Evolutionary conservation across 2,113 vertebrate genomes (phyloP).

Genomic region (Pterocles orientalis): DNA sequence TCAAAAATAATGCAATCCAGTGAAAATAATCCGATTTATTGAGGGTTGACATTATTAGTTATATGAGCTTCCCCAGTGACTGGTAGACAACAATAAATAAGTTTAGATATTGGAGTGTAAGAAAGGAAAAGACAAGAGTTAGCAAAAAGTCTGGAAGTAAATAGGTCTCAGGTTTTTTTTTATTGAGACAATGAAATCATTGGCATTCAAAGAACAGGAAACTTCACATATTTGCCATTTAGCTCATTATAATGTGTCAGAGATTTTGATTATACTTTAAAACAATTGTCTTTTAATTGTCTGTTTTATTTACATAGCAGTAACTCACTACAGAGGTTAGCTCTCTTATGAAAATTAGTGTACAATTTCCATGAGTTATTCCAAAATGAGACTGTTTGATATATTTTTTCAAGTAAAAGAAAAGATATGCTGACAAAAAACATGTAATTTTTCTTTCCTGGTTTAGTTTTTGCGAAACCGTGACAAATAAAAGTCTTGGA

Average conservation of each 20-base stretch:
- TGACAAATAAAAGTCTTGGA: not conserved
- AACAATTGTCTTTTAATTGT: not conserved
- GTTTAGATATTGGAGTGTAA: not conserved
- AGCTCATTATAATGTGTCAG: not conserved
- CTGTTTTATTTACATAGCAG: not conserved
- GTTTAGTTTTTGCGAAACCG: not conserved
- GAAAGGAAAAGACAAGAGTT: not conserved
- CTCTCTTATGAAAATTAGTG: not conserved
- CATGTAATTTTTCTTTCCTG: not conserved
- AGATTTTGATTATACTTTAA: slow-evolving; percentile 7
- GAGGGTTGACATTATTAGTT: not conserved
- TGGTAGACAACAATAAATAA: not conserved
- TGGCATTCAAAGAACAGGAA: not conserved
- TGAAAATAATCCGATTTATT: slow-evolving; percentile 15
- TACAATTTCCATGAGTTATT: not conserved
- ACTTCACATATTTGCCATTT: not conserved
- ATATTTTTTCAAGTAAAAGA: not conserved
- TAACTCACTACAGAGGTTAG: not conserved
- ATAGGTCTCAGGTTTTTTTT: not conserved
- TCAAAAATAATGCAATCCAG: slow-evolving; percentile 1
- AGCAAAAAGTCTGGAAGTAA: not conserved
- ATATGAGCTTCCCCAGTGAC: not conserved
- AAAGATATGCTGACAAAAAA: not conserved
- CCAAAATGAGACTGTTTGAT: not conserved
- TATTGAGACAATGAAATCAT: not conserved